Evolutionary conservation across 1,140 invertebrate genomes (phyloP).

Genomic region (Nebria ingens): DNA sequence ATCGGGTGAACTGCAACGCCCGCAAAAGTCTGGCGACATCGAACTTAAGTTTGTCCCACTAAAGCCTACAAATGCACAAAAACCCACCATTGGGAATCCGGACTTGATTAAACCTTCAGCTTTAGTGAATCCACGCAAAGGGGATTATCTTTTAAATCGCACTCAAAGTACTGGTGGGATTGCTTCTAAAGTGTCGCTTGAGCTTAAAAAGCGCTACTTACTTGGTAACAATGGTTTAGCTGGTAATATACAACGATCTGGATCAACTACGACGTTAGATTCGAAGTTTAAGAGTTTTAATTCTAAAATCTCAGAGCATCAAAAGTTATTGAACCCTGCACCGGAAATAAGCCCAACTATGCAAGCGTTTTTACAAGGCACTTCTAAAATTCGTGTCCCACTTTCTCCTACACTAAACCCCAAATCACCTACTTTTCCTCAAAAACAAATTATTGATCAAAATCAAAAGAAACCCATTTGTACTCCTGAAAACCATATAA

Average conservation of each 20-base stretch:
- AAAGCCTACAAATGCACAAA: slow-evolving; percentile 30
- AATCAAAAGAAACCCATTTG: background rate
- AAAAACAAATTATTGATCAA: background rate
- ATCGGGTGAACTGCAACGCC: slow-evolving; percentile 24
- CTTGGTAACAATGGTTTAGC: slow-evolving; percentile 51
- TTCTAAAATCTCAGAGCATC: slow-evolving; percentile 77
- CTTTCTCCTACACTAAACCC: slow-evolving; percentile 28
- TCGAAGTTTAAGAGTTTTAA: slow-evolving; percentile 72
- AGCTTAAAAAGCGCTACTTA: slow-evolving; percentile 75
- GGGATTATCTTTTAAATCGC: slow-evolving; percentile 64
- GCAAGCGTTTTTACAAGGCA: slow-evolving; percentile 55
- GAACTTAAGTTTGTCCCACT: slow-evolving; percentile 43
- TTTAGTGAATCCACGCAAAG: slow-evolving; percentile 44
- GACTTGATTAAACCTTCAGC: slow-evolving; percentile 29
- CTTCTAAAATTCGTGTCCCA: slow-evolving; percentile 19
- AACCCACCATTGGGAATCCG: slow-evolving; percentile 27
- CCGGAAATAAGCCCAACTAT: slow-evolving; percentile 62
- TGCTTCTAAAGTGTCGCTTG: slow-evolving; percentile 72
- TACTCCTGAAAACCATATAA: too few species aligned
- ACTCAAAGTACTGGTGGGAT: slow-evolving; percentile 77
- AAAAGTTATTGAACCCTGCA: slow-evolving; percentile 75
- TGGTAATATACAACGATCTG: slow-evolving; percentile 64
- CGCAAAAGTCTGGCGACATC: slow-evolving; percentile 25
- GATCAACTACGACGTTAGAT: slow-evolving; percentile 74
- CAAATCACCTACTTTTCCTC: background rate